phyloP scores from a whole-genome alignment of 2,113 vertebrate species.

The Xenopus borealis region DNA sequence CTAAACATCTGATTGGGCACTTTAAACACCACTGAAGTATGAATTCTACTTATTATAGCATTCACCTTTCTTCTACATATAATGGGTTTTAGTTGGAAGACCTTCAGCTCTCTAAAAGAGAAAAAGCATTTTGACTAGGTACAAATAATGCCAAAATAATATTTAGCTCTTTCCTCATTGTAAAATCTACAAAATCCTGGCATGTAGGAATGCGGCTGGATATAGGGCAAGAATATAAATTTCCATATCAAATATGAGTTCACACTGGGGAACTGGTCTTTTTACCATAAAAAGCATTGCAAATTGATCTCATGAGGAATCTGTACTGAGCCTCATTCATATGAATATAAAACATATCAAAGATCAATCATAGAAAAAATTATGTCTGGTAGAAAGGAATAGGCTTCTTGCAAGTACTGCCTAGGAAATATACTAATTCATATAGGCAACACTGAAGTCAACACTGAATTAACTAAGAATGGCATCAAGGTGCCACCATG shows the following conservation, averaged over 20 bases:
- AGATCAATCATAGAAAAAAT: slow-evolving; percentile 57
- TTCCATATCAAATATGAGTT: slow-evolving; percentile 63
- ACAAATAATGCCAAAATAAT: slow-evolving; percentile 5
- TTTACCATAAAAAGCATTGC: slow-evolving; percentile 53
- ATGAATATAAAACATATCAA: slow-evolving; percentile 47
- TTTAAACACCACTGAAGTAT: no score
- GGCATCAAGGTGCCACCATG: slow-evolving; percentile 24
- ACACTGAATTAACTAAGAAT: slow-evolving; percentile 14
- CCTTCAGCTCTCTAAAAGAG: background rate
- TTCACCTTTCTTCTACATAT: no score
- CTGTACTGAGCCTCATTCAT: slow-evolving; percentile 52
- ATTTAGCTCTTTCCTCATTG: background rate
- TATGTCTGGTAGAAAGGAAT: slow-evolving; percentile 49
- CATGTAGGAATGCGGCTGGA: slow-evolving; percentile 44
- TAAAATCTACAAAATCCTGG: slow-evolving; percentile 23
- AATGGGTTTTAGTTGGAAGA: no score
- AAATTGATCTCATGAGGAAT: slow-evolving; percentile 65
- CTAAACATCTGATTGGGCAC: no score
- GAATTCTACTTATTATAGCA: no score
- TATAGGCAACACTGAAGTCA: slow-evolving; percentile 21
- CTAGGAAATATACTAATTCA: slow-evolving; percentile 48
- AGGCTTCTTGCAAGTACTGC: slow-evolving; percentile 42
- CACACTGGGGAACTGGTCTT: slow-evolving; percentile 58
- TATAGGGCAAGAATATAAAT: slow-evolving; percentile 54
- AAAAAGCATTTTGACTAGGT: background rate